Evolutionary conservation across 2,888 invertebrate genomes (phyloP), one percentile per base, ranked within the genome.

Genomic region (Latheticus oryzae): DNA sequence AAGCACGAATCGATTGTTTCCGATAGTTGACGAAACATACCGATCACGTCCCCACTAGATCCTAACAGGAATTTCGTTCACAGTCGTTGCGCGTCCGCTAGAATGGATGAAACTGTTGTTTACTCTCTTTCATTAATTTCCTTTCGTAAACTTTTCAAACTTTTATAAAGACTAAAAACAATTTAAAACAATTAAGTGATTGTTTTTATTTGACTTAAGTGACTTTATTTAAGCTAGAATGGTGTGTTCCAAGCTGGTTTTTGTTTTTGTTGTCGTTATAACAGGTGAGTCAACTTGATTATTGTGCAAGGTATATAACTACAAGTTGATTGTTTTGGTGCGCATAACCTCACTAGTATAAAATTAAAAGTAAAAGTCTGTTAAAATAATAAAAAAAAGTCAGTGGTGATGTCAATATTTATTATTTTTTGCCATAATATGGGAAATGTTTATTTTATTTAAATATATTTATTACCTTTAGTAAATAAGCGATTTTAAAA

Each of bases 91-190:
- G 58, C 53, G 58, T 59, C 47, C 12, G 43, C 52, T 45, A 35
- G 45, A 26, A 58, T 43, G 52, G 53, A 33, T 16, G 52, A 45
- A 23, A 7, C 9, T 33, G 15, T 16, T 21, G 38, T 13, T 13
- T 8, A 21, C 19, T 30, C 9, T 21, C 19, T 32, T 19, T 48
- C 21, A 26, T 37, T 37, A n/a, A 28, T 23, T 11, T 23, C 37
- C 48, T 64, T 60, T 63, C 65, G 65, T 66, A 60, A 63, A 66
- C 63, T 66, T 66, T 62, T 45, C 9, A 37, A 66, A 64, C 45
- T 66, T 64, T 53, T 54, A 1, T 47, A 48, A 37, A n/a, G 37
- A 38, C 38, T 26, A 21, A 8, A 7, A 11, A 26, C 26, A 9
- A 13, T 28, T 38, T 38, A 12, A 13, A 15, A 19, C 9, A 5